These are phyloP conservation scores for Podotricha telesiphe DNA, from an alignment of 2,888 invertebrate genomes.

Conservation along the genomic window DNA sequence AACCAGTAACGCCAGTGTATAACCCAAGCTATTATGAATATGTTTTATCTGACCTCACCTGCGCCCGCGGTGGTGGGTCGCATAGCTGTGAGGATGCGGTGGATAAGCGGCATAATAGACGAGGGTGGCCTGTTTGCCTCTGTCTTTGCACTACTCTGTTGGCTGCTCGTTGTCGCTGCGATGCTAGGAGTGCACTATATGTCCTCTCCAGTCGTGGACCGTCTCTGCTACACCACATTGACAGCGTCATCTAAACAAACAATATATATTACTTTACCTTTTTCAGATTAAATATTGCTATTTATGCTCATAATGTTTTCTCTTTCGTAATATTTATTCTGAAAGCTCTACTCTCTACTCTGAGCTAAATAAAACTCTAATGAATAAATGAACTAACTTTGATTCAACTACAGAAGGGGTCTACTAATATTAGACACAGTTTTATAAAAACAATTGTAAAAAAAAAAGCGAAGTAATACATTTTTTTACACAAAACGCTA, in stretches of 20 bases:
- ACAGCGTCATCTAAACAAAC: constrained; percentile 64
- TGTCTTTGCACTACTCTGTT: constrained; percentile 45
- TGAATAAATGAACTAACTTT: not conserved
- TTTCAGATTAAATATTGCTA: not conserved
- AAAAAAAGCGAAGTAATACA: not conserved
- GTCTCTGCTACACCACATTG: constrained; percentile 69
- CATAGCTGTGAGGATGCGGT: constrained; percentile 72
- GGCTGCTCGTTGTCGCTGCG: constrained; percentile 55
- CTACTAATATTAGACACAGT: too few relatives aligned
- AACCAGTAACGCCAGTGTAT: not conserved
- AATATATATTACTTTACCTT: not conserved
- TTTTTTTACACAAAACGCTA: not conserved
- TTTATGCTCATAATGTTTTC: not conserved
- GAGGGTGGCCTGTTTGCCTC: constrained; percentile 55
- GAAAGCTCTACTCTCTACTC: too few relatives aligned
- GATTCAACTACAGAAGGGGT: not conserved
- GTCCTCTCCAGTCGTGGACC: constrained; percentile 53
- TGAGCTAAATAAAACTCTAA: too few relatives aligned
- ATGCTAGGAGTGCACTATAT: constrained; percentile 64
- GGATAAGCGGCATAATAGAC: constrained; percentile 65
- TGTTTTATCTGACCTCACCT: constrained; percentile 75
- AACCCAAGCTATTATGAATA: constrained; percentile 28
- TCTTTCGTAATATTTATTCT: not conserved
- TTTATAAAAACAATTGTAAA: too few relatives aligned
- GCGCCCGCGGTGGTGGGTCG: constrained; percentile 73